These are phyloP conservation scores for Pongo pygmaeus DNA, from an alignment of 2,113 vertebrate genomes.

Conservation along the genomic window DNA sequence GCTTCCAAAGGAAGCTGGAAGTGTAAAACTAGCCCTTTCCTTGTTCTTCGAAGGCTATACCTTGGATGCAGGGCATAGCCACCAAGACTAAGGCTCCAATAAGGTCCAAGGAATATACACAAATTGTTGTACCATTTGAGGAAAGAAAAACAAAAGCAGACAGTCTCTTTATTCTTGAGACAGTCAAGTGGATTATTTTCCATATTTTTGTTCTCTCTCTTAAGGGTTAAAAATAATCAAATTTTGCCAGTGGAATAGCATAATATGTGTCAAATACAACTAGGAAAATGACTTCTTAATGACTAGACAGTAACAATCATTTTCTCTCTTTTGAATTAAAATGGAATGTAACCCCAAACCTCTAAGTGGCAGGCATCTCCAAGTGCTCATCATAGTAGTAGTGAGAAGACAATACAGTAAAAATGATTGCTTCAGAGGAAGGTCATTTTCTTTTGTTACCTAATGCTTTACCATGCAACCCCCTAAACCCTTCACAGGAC, in stretches of 20 bases:
- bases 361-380: not conserved
- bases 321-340: slow-evolving; percentile 48
- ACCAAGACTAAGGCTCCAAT: not conserved
- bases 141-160: not conserved
- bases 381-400: not conserved
- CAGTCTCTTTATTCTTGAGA: not conserved
- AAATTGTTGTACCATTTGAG: not conserved
- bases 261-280: not conserved
- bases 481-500: not conserved
- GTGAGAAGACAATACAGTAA: not conserved
- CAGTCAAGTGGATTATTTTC: not conserved
- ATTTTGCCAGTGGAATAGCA: not conserved
- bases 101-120: not conserved
- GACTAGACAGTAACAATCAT: not conserved
- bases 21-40: not conserved
- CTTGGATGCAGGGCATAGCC: not conserved
- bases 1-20: not conserved
- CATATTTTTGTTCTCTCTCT: not conserved
- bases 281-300: slow-evolving; percentile 47
- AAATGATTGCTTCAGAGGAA: not conserved
- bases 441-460: not conserved
- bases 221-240: slow-evolving; percentile 39
- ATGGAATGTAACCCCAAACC: slow-evolving; percentile 38
- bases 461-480: not conserved
- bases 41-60: not conserved